Conservation (phyloP, 2,113 vertebrate species). For the Ornithorhynchus anatinus region DNA sequence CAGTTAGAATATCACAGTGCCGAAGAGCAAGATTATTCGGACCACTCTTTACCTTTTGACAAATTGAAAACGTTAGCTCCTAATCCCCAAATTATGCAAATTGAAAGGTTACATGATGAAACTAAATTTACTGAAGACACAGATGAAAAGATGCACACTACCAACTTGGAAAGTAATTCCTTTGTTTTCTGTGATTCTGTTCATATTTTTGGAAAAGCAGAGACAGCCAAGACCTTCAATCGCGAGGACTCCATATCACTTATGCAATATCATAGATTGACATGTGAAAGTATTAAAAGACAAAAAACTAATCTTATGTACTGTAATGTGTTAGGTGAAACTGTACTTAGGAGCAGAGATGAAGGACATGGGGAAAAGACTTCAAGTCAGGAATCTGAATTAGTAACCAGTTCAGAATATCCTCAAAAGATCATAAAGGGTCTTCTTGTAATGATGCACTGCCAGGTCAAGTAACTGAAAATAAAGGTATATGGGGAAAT, state of each 20-base stretch:
- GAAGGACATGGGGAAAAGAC: background rate
- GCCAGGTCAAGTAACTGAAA: background rate
- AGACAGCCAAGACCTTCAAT: background rate
- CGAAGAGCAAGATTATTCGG: constrained; percentile 17
- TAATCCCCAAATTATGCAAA: background rate
- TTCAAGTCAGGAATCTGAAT: background rate
- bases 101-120: background rate
- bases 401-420: background rate
- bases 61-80: background rate
- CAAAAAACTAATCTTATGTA: constrained; percentile 4
- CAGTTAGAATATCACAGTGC: constrained; percentile 65
- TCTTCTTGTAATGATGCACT: fast-evolving
- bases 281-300: background rate
- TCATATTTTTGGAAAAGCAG: constrained; percentile 3
- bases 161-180: background rate
- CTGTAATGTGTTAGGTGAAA: background rate
- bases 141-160: background rate
- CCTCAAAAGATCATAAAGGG: constrained; percentile 19
- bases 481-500: background rate
- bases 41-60: background rate
- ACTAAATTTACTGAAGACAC: background rate
- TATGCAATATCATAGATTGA: background rate
- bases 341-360: background rate
- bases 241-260: constrained; percentile 17
- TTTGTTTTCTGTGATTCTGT: background rate